phyloP scores from a whole-genome alignment of 2,888 invertebrate genomes.

The Calliopum simillimum region DNA sequence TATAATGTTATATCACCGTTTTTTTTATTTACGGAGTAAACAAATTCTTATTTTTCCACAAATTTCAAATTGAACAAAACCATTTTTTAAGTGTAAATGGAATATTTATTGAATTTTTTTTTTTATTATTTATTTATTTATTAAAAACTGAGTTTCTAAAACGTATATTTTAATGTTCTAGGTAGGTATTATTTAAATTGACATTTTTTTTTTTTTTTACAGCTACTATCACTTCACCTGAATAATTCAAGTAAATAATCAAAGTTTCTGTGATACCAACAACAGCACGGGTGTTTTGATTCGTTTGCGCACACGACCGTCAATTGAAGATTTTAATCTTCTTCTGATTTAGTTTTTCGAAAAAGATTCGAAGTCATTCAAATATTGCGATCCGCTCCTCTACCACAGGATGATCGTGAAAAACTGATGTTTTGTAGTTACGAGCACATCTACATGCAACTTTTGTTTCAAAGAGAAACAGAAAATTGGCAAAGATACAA shows the following conservation, averaged over 20 bases:
- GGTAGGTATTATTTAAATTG: too few relatives aligned
- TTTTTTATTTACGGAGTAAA: neutral
- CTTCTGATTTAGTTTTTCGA: slow-evolving; percentile 56
- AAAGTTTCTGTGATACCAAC: slow-evolving; percentile 25
- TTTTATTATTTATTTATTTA: too few relatives aligned
- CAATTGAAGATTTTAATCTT: slow-evolving; percentile 66
- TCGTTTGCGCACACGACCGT: slow-evolving; percentile 60
- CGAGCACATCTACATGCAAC: neutral
- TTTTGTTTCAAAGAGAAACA: slow-evolving; percentile 4
- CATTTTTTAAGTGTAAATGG: neutral
- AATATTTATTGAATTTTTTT: neutral
- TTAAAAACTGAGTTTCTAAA: too few relatives aligned
- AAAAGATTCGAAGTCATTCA: slow-evolving; percentile 38
- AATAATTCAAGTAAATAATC: slow-evolving; percentile 14
- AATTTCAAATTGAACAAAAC: too few relatives aligned
- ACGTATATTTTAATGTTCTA: too few relatives aligned
- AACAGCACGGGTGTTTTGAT: slow-evolving; percentile 3
- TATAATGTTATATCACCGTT: slow-evolving; percentile 23
- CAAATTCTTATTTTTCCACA: neutral
- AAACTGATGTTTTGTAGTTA: slow-evolving; percentile 17
- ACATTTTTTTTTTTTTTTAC: slow-evolving; percentile 33
- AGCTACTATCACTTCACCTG: neutral
- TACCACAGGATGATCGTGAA: slow-evolving; percentile 13
- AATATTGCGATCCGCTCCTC: neutral
- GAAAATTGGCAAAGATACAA: slow-evolving; percentile 24